Conservation (phyloP, 2,888 invertebrate species). For the Lasioglossum marginatum region DNA sequence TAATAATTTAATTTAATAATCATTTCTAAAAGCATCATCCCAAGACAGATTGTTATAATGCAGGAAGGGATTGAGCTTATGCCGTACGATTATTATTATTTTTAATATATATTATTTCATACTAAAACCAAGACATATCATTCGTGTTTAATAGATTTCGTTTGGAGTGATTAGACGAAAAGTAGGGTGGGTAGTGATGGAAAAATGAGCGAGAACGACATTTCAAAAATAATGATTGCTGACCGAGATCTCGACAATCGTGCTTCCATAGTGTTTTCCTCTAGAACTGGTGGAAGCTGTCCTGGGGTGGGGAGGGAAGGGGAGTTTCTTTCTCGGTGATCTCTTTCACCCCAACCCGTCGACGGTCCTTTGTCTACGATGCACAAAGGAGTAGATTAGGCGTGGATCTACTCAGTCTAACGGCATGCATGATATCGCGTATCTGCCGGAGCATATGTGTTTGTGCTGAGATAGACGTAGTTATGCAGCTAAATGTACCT, state of each 20-base stretch:
- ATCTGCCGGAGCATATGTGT: constrained; percentile 41
- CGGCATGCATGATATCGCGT: constrained; percentile 55
- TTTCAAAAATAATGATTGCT: not conserved
- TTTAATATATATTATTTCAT: too few species aligned
- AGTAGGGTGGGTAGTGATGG: not conserved
- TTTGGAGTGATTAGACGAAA: not conserved
- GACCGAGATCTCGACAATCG: not conserved
- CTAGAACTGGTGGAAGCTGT: not conserved
- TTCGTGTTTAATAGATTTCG: too few species aligned
- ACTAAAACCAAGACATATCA: too few species aligned
- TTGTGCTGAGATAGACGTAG: constrained; percentile 36
- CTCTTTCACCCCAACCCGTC: constrained; percentile 7
- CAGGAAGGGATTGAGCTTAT: too few species aligned
- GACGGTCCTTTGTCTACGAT: constrained; percentile 45
- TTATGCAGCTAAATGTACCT: constrained; percentile 42
- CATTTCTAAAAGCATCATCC: too few species aligned
- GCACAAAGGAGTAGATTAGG: constrained; percentile 61
- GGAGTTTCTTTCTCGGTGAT: constrained; percentile 10
- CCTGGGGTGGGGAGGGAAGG: not conserved
- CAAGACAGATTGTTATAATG: too few species aligned
- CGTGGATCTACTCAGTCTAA: constrained; percentile 56
- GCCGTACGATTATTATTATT: too few species aligned
- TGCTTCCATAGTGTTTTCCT: not conserved
- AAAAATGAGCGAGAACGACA: not conserved
- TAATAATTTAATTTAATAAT: too few species aligned